These are phyloP conservation scores for Drosophila tristis DNA, from an alignment of 1,140 invertebrate species.

Conservation along the genomic window DNA sequence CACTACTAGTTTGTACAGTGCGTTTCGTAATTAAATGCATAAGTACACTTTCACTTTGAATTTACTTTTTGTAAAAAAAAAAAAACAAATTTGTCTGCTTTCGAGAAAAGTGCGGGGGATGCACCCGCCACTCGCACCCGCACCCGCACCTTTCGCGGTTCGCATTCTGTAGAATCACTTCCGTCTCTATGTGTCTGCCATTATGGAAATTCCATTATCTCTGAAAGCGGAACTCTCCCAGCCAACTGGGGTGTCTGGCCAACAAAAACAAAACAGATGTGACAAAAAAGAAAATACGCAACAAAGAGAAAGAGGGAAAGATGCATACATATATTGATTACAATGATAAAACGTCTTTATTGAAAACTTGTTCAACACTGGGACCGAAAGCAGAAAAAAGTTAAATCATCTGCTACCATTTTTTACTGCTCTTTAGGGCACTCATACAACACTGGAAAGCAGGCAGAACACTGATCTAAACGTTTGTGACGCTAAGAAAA, in stretches of 20 bases:
- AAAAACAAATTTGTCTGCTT: slow-evolving; percentile 24
- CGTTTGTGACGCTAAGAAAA: too few species aligned
- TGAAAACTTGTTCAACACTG: too few species aligned
- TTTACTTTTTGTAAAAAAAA: slow-evolving; percentile 30
- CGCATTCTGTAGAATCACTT: slow-evolving; percentile 1
- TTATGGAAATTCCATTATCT: slow-evolving; percentile 37
- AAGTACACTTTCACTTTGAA: slow-evolving; percentile 15
- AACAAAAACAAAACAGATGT: slow-evolving; percentile 6
- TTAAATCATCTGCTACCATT: too few species aligned
- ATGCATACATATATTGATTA: not conserved
- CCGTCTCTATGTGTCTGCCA: slow-evolving; percentile 2
- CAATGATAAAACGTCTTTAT: not conserved
- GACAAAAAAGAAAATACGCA: slow-evolving; percentile 6
- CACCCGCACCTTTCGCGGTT: not conserved
- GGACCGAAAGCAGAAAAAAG: too few species aligned
- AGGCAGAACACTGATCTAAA: too few species aligned
- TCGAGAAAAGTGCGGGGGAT: slow-evolving; percentile 12
- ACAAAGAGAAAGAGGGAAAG: not conserved
- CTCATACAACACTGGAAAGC: too few species aligned
- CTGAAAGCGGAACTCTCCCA: slow-evolving; percentile 12
- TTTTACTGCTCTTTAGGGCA: too few species aligned
- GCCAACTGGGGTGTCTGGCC: not conserved
- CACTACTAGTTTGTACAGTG: too few species aligned
- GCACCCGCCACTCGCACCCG: not conserved
- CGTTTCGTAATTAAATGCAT: too few species aligned